phyloP scores from a whole-genome alignment of 2,888 invertebrate genomes.

The Scaptomyza flava region DNA sequence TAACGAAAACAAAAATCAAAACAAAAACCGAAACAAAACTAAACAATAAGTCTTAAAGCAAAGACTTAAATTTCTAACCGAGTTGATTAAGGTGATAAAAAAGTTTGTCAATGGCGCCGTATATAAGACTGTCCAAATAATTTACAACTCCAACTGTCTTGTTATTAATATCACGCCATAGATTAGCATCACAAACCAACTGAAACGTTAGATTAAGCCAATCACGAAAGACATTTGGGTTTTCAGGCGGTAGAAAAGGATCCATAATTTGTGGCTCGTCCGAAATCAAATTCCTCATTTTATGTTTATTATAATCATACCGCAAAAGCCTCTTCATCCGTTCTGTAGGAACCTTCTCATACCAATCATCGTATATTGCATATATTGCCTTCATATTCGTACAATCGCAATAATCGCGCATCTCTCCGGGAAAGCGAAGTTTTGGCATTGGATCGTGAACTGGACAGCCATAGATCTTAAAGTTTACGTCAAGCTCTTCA shows the following conservation, averaged over 20 bases:
- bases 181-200: neutral
- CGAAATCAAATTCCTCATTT: neutral
- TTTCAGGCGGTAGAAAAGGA: neutral
- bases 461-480: neutral
- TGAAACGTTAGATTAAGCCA: no score
- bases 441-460: neutral
- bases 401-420: neutral
- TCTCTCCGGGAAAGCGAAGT: neutral
- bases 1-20: neutral
- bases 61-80: neutral
- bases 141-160: accelerated
- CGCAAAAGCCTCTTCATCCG: neutral
- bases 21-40: no score
- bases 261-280: neutral
- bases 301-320: neutral
- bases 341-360: neutral
- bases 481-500: neutral
- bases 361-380: neutral
- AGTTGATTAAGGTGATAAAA: no score
- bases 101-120: neutral
- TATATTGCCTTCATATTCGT: neutral
- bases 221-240: neutral
- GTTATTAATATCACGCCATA: neutral
- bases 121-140: neutral
- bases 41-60: neutral